A percentile compares a stretch with the other conserved stretches of the same genome.
Conservation (phyloP, 2,888 invertebrate genomes). For the Caenorhabditis sinica region DNA sequence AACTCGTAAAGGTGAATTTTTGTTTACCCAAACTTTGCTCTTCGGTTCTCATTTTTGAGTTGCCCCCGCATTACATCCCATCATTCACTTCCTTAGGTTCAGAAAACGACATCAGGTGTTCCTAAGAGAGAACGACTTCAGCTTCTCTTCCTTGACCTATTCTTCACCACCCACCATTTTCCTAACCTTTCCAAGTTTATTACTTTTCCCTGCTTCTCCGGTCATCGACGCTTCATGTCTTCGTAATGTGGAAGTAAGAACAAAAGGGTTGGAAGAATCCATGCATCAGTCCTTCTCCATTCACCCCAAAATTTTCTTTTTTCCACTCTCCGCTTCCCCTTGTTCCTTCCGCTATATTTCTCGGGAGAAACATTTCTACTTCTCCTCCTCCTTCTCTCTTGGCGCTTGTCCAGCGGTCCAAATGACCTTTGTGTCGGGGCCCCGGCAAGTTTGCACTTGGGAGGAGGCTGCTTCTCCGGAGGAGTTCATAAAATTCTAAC, state of each 20-base stretch:
- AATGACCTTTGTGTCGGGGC: slow-evolving; percentile 63
- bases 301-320: slow-evolving; percentile 30
- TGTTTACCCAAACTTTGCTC: too few relatives aligned
- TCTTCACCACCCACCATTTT: neutral
- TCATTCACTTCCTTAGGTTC: too few relatives aligned
- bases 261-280: slow-evolving; percentile 34
- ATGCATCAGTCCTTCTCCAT: slow-evolving; percentile 45
- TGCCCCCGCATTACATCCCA: too few relatives aligned
- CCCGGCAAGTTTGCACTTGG: slow-evolving; percentile 54
- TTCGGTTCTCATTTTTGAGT: too few relatives aligned
- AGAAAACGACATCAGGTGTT: neutral
- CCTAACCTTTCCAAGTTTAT: neutral
- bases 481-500: slow-evolving; percentile 58
- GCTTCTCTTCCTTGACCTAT: neutral
- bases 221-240: neutral
- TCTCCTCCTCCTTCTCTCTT: slow-evolving; percentile 15
- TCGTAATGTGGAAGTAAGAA: slow-evolving; percentile 38
- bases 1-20: too few relatives aligned
- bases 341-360: slow-evolving; percentile 35
- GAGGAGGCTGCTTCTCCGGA: slow-evolving; percentile 6
- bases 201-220: neutral
- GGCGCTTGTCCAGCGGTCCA: slow-evolving; percentile 21
- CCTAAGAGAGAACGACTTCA: neutral
- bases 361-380: slow-evolving; percentile 43
- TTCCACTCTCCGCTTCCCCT: slow-evolving; percentile 31